Conservation (phyloP, 2,113 vertebrate species). For the Tragulus kanchil region DNA sequence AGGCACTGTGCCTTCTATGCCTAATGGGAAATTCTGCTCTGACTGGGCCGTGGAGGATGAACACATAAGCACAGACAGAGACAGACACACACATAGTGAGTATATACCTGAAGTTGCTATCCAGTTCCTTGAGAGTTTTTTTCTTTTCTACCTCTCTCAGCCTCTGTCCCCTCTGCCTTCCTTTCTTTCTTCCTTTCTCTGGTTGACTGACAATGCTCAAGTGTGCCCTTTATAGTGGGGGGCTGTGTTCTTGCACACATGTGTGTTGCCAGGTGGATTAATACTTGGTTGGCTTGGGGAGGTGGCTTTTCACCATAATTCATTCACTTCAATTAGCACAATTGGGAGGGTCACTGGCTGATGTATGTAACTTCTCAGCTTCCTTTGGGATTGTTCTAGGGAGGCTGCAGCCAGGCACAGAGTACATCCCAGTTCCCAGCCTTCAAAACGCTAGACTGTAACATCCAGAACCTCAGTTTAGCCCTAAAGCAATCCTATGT, state of each 20-base stretch:
- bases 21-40: neutral
- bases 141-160: neutral
- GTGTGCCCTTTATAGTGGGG: neutral
- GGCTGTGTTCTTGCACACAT: neutral
- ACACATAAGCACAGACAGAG: neutral
- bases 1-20: neutral
- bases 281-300: no score
- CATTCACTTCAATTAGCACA: neutral
- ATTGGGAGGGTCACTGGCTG: neutral
- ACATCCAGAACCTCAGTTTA: neutral
- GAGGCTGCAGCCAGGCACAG: neutral
- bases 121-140: neutral
- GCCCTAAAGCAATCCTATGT: neutral
- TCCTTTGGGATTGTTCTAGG: neutral
- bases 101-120: neutral
- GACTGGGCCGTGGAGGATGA: no score
- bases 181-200: neutral
- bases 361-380: neutral
- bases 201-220: neutral
- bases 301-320: neutral
- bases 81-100: neutral
- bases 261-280: neutral
- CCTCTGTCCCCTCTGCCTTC: neutral
- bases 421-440: neutral
- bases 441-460: neutral